Base-by-base conservation (phyloP, 2,113 vertebrate species). In the human region DNA sequence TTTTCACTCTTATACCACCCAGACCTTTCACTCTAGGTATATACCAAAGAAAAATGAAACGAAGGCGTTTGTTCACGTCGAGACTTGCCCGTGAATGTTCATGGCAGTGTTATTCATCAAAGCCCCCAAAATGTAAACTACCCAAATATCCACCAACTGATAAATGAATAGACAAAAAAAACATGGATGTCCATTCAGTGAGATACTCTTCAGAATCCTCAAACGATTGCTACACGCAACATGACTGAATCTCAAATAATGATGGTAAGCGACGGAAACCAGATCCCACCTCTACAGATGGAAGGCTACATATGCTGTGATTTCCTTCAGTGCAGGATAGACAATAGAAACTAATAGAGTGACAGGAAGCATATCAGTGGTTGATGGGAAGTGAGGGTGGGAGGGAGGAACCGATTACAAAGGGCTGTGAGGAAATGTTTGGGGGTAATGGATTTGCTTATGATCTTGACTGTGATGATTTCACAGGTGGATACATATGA, bases 191-290 rank as follows among this genome's bases (percentile, higher is more conserved):
- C 30, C 16, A 3, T 30, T 35, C 80, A 43, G 32, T 6, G 25
- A 14, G 85, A 23, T 55, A 30, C 14, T 35, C 14, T 40, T 45
- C 8, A 55, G 73, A 55, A 30, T 35, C 35, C 18, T 38, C 68
- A 66, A 11, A 59, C 40, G 32, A 35, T 59, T 30, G 40, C 25
- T 48, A 17, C n/a, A 25, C 50, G 9, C 14, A 86, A 40, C 20
- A 59, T 40, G 38, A 59, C 2, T 80, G 61, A 82, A 68, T 82
- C 73, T 95, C 87, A 82, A 88, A 85, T 89, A 83, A 82, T 95
- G 85, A 78, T 1, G 17, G 22, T 40, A 55, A 90, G 45, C 61
- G 81, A 93, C 92, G 90, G 57, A 90, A 85, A 17, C 76, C 94
- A 94, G 94, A 75, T 57, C 61, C 61, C 30, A 23, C 20, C 35